These are phyloP conservation scores for Chiloscyllium punctatum DNA, from an alignment of 2,797 vertebrate species.

Conservation along the genomic window DNA sequence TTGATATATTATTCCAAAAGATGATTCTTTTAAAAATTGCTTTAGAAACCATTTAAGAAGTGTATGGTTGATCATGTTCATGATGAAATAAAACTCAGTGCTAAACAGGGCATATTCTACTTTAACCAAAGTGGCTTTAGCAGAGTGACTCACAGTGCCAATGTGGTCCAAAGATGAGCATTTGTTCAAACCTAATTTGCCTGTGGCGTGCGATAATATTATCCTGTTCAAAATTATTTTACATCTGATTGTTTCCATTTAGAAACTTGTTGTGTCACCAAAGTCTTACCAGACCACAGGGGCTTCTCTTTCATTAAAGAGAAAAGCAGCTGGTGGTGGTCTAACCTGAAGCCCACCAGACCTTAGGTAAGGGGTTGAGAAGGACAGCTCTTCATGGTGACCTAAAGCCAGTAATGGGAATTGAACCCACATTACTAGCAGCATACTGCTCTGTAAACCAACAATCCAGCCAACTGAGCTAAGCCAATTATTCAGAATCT, in stretches of 20 bases:
- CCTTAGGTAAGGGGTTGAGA: too few species aligned
- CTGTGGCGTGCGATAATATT: not conserved
- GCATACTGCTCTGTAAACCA: too few species aligned
- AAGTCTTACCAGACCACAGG: too few species aligned
- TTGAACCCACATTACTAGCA: too few species aligned
- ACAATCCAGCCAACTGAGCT: too few species aligned
- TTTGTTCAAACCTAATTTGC: not conserved
- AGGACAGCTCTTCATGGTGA: too few species aligned
- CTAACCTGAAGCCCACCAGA: too few species aligned
- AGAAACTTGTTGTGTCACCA: not conserved
- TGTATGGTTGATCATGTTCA: too few species aligned
- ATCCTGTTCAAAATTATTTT: not conserved
- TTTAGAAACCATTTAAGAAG: slow-evolving; percentile 1
- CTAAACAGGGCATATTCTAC: not conserved
- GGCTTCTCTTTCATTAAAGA: too few species aligned
- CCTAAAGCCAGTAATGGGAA: too few species aligned
- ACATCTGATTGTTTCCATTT: not conserved
- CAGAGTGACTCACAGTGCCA: not conserved
- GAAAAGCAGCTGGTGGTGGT: too few species aligned
- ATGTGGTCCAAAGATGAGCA: not conserved
- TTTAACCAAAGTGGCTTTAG: not conserved
- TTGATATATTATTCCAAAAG: slow-evolving; percentile 17
- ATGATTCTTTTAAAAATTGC: not conserved
- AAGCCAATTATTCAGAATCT: too few species aligned
- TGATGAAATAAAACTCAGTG: not conserved